phyloP scores from a whole-genome alignment of 2,888 invertebrate genomes.

The Coremacera marginata region DNA sequence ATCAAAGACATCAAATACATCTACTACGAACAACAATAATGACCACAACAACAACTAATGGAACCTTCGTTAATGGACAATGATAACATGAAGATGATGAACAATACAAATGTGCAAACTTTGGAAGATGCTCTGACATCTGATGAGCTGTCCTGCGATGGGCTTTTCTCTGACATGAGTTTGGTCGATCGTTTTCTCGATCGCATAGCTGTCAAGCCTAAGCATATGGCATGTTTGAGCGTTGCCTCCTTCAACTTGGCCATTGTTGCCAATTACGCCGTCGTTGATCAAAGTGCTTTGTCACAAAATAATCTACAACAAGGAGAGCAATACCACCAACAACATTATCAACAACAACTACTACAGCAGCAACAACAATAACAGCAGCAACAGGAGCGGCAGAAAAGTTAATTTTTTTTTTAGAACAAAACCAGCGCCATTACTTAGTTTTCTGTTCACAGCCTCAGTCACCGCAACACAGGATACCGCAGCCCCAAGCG shows the following conservation, averaged over 20 bases:
- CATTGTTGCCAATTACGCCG: no score
- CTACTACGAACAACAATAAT: slow-evolving; percentile 48
- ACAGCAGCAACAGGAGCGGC: no score
- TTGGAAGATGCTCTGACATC: slow-evolving; percentile 62
- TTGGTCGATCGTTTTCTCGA: slow-evolving; percentile 85
- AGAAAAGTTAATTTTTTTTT: no score
- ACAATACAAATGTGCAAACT: slow-evolving; percentile 52
- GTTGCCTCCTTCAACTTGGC: slow-evolving; percentile 89
- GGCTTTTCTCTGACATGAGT: slow-evolving; percentile 83
- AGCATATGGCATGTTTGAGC: slow-evolving; percentile 89
- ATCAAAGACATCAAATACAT: slow-evolving; percentile 63
- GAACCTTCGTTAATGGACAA: slow-evolving; percentile 60
- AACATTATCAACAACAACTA: no score
- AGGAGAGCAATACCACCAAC: no score
- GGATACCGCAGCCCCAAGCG: no score
- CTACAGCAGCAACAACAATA: no score
- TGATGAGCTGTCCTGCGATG: slow-evolving; percentile 77
- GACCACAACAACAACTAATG: slow-evolving; percentile 58
- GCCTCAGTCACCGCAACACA: no score
- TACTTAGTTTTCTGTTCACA: no score
- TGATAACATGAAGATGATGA: slow-evolving; percentile 55
- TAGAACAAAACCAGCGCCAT: no score
- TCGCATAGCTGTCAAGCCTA: slow-evolving; percentile 84
- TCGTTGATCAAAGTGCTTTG: no score
- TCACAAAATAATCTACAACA: no score